A percentile compares a stretch with the other conserved stretches of the same genome.
These are phyloP conservation scores for Chloromyia formosa DNA, from an alignment of 2,888 invertebrate genomes.

Conservation along the genomic window DNA sequence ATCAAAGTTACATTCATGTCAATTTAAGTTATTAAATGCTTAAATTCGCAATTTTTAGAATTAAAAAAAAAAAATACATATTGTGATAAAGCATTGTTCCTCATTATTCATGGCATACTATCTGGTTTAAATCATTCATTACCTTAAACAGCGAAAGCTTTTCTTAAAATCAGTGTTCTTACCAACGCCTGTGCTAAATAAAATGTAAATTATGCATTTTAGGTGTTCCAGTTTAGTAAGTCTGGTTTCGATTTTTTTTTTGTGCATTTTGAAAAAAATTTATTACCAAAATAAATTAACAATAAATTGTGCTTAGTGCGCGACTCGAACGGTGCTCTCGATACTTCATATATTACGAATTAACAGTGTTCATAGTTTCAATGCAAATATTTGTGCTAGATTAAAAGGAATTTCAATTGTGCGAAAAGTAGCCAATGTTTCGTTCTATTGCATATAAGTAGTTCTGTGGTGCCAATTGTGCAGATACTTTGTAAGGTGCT, in stretches of 20 bases:
- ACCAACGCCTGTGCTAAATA: slow-evolving; percentile 14
- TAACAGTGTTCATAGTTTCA: neutral
- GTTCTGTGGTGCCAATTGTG: slow-evolving; percentile 3
- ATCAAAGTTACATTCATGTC: too few relatives aligned
- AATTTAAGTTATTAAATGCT: too few relatives aligned
- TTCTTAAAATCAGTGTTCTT: neutral
- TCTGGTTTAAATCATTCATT: neutral
- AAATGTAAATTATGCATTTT: neutral
- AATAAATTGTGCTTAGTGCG: slow-evolving; percentile 9
- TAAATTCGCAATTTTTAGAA: too few relatives aligned
- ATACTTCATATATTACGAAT: neutral
- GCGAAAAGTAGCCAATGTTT: neutral
- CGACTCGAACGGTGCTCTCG: slow-evolving; percentile 9
- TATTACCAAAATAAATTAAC: neutral
- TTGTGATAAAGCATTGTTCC: too few relatives aligned
- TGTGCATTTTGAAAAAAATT: neutral
- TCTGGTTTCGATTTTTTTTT: neutral
- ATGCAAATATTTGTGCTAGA: neutral
- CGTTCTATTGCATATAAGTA: neutral
- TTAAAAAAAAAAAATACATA: too few relatives aligned
- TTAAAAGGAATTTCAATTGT: neutral
- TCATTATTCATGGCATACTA: slow-evolving; percentile 23
- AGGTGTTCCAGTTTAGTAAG: neutral
- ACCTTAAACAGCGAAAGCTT: slow-evolving; percentile 10
- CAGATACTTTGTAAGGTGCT: slow-evolving; percentile 41